phyloP scores from a whole-genome alignment of 1,140 invertebrate species.

The Heliconius hermathena region DNA sequence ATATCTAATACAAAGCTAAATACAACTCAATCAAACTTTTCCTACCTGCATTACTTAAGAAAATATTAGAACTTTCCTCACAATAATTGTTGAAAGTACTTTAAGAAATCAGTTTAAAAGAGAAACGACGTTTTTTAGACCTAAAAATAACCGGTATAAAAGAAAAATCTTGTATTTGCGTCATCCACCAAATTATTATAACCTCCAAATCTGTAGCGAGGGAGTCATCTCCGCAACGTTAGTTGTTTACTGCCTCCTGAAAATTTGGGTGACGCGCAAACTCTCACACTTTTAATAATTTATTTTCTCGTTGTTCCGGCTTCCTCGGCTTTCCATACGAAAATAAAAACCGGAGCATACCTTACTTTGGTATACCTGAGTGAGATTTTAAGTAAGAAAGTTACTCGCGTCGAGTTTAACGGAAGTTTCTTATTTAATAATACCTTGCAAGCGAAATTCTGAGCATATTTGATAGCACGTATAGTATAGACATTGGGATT shows the following conservation, averaged over 20 bases:
- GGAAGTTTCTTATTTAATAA: conserved; percentile 26
- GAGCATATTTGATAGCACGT: conserved; percentile 13
- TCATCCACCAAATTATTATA: conserved; percentile 13
- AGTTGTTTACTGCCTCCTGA: conserved; percentile 9
- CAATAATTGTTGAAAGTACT: background rate
- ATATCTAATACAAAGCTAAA: no score
- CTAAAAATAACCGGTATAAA: background rate
- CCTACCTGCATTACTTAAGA: background rate
- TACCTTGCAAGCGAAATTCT: conserved; percentile 20
- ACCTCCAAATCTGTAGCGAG: conserved; percentile 7
- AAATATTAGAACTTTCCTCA: background rate
- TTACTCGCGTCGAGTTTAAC: conserved; percentile 8
- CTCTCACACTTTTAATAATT: conserved; percentile 18
- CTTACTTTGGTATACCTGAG: background rate
- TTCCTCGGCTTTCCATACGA: background rate
- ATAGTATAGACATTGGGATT: background rate
- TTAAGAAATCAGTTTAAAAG: conserved; percentile 11
- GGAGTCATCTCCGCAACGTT: conserved; percentile 7
- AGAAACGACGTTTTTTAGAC: background rate
- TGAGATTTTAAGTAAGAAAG: conserved; percentile 13
- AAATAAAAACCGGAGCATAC: background rate
- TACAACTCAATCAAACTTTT: no score
- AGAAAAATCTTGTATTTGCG: background rate
- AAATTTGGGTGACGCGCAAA: conserved; percentile 14
- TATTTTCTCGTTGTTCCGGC: conserved; percentile 16